phyloP scores from a whole-genome alignment of 1,140 invertebrate genomes.

The Tribolium castaneum region DNA sequence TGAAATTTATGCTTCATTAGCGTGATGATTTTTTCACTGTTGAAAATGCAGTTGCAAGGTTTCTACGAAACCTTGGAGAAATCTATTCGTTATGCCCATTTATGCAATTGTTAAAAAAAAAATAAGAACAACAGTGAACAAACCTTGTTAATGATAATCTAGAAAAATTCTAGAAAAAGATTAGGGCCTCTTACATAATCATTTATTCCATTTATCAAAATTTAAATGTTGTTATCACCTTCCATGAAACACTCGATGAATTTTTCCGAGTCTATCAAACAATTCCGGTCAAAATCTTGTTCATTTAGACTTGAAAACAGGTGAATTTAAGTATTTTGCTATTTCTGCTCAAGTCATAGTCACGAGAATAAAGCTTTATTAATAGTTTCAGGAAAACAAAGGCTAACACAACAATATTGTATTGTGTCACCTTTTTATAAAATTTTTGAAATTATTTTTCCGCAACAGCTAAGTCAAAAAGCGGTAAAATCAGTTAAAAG shows the following conservation, averaged over 20 bases:
- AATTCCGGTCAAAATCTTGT: too few relatives aligned
- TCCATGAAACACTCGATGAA: too few relatives aligned
- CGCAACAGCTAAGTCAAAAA: neutral
- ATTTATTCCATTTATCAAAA: too few relatives aligned
- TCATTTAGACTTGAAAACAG: too few relatives aligned
- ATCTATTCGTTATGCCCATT: neutral
- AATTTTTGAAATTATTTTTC: neutral
- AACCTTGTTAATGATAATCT: too few relatives aligned
- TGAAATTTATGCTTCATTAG: slow-evolving; percentile 10
- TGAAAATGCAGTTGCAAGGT: neutral
- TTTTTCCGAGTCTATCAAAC: too few relatives aligned
- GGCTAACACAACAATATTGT: neutral
- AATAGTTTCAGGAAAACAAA: slow-evolving; percentile 2
- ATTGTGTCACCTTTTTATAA: neutral
- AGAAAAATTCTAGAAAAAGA: too few relatives aligned
- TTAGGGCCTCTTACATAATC: too few relatives aligned
- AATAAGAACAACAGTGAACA: neutral
- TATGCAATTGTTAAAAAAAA: neutral
- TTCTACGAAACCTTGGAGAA: neutral
- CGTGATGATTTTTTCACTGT: neutral
- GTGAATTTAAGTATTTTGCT: too few relatives aligned
- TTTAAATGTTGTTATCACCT: too few relatives aligned
- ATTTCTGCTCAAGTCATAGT: too few relatives aligned
- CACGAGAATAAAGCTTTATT: neutral
- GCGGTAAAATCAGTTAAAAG: too few relatives aligned